These are phyloP conservation scores for Octomys mimax DNA, from an alignment of 2,797 vertebrate species.

Conservation along the genomic window DNA sequence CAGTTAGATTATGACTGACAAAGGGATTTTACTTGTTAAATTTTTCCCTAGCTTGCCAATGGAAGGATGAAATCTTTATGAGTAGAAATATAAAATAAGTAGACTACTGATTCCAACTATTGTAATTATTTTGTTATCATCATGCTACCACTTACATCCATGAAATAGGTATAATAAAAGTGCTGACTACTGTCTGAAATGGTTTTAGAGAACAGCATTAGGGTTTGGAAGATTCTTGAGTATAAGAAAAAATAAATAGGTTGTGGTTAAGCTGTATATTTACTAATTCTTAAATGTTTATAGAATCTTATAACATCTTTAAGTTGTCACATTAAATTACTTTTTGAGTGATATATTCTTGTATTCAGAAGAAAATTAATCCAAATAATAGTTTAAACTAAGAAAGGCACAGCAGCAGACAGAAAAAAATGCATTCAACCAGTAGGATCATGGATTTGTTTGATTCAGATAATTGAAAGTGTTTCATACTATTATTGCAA, in stretches of 20 bases:
- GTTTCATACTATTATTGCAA: conserved; percentile 98
- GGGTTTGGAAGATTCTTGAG: conserved; percentile 32
- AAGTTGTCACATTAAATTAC: conserved; percentile 80
- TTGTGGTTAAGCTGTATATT: conserved; percentile 63
- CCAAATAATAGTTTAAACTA: conserved; percentile 88
- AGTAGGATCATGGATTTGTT: conserved; percentile 97
- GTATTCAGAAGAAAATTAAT: conserved; percentile 85
- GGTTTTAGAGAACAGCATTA: neutral
- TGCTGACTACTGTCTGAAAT: neutral
- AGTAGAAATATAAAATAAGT: neutral
- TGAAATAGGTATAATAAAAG: conserved; percentile 15
- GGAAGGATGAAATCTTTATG: neutral
- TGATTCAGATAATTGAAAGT: conserved; percentile 99
- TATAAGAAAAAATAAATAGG: neutral
- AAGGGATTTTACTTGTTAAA: conserved; percentile 76
- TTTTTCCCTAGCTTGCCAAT: conserved; percentile 19
- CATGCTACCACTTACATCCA: neutral
- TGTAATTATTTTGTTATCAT: conserved; percentile 53
- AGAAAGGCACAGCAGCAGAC: conserved; percentile 90
- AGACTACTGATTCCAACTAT: conserved; percentile 64
- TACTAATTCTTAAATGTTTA: conserved; percentile 69
- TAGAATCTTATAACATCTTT: conserved; percentile 69
- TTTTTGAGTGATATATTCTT: conserved; percentile 82
- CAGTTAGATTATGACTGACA: conserved; percentile 70
- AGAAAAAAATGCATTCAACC: conserved; percentile 91